Evolutionary conservation across 1,140 invertebrate genomes (phyloP).

Genomic region (Megalonaias nervosa): DNA sequence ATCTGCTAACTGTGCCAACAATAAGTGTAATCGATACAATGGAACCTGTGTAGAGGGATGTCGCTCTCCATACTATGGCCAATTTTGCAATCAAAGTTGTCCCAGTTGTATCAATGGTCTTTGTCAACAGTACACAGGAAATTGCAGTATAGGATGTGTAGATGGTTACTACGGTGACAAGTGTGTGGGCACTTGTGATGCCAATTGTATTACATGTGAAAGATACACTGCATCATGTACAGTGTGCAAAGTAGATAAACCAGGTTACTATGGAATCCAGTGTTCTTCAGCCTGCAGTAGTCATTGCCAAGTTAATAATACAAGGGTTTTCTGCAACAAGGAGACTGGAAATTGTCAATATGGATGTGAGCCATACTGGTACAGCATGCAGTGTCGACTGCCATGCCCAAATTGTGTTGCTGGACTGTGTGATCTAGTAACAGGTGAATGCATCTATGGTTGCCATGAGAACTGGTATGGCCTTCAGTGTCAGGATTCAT

Average conservation of each 20-base stretch:
- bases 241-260: no score
- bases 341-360: no score
- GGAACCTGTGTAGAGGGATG: no score
- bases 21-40: no score
- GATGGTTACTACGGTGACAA: conserved; percentile 11
- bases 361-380: no score
- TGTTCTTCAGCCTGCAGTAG: no score
- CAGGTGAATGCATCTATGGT: conserved; percentile 13
- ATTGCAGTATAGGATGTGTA: conserved; percentile 12
- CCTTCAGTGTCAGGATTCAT: conserved; percentile 4
- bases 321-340: no score
- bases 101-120: conserved; percentile 20
- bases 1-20: no score
- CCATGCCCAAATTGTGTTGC: no score
- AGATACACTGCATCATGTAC: conserved; percentile 6
- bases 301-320: no score
- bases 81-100: conserved; percentile 18
- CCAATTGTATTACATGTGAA: conserved; percentile 18
- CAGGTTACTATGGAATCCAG: no score
- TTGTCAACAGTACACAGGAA: conserved; percentile 15
- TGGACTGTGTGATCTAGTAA: conserved; percentile 6
- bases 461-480: conserved; percentile 27
- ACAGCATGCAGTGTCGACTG: no score
- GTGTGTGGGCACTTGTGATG: conserved; percentile 3
- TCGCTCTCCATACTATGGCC: neutral